Percentiles rank a stretch among this genome's conserved stretches.
phyloP scores from a whole-genome alignment of 2,888 invertebrate genomes.

The Tenthredo distinguenda region DNA sequence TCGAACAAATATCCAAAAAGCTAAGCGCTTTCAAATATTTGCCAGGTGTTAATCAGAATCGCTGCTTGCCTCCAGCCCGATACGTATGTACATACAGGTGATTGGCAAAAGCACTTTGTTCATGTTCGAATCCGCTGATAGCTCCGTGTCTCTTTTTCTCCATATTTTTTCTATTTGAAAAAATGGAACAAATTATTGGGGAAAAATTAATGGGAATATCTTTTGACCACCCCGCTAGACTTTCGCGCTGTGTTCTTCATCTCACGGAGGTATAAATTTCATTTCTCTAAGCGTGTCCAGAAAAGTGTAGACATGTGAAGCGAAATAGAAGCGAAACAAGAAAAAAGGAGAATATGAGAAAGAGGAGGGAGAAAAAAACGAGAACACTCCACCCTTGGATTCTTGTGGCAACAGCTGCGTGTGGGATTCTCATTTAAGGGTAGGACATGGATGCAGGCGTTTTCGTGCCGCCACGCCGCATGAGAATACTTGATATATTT shows the following conservation, averaged over 20 bases:
- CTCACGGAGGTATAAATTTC: no score
- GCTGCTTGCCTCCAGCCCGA: background rate
- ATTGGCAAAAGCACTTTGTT: background rate
- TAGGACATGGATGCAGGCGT: background rate
- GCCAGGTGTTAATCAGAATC: background rate
- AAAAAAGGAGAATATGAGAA: background rate
- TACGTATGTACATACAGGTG: background rate
- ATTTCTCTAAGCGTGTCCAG: background rate
- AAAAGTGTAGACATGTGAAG: background rate
- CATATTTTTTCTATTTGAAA: no score
- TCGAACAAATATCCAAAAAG: background rate
- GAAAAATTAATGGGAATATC: no score
- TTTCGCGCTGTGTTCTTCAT: no score
- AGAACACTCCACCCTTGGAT: background rate
- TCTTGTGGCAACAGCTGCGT: slow-evolving; percentile 35
- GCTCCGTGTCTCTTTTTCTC: background rate
- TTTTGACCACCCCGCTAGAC: no score
- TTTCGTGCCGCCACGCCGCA: background rate
- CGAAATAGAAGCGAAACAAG: background rate
- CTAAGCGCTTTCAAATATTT: background rate
- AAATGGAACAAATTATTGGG: no score
- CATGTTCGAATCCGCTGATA: background rate
- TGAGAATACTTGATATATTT: slow-evolving; percentile 9
- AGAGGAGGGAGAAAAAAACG: background rate
- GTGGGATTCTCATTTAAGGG: slow-evolving; percentile 35